Evolutionary conservation across 2,888 invertebrate species (phyloP).

Genomic region (Bellardia bayeri): DNA sequence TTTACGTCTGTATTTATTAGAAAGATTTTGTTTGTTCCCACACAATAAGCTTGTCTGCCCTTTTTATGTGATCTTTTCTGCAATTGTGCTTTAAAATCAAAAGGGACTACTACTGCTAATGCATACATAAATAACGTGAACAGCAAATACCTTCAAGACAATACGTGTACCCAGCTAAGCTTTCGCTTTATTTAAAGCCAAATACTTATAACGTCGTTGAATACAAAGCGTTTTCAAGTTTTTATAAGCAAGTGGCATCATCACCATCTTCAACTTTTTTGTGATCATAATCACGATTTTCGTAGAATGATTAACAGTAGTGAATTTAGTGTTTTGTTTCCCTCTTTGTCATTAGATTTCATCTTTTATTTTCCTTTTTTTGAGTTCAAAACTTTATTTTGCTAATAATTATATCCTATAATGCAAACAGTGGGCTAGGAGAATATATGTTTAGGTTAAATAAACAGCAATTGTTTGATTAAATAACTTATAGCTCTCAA

Average conservation of each 20-base stretch:
- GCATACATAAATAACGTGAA: conserved; percentile 1
- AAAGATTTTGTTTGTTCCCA: conserved; percentile 68
- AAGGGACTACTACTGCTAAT: conserved; percentile 67
- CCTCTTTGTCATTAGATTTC: not conserved
- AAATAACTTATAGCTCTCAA: too few species aligned
- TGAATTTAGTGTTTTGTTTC: conserved; percentile 31
- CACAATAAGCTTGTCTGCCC: conserved; percentile 61
- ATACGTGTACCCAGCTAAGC: conserved; percentile 25
- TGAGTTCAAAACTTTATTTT: conserved; percentile 33
- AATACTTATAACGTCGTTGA: not conserved
- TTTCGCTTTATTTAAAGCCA: conserved; percentile 51
- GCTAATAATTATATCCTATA: conserved; percentile 59
- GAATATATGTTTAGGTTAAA: not conserved
- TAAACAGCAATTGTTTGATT: too few species aligned
- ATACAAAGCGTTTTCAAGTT: conserved; percentile 17
- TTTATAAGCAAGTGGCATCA: conserved; percentile 65
- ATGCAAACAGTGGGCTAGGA: conserved; percentile 34
- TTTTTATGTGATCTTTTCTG: conserved; percentile 53
- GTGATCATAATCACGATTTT: conserved; percentile 68
- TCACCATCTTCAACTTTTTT: conserved; percentile 57
- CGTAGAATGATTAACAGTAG: conserved; percentile 63
- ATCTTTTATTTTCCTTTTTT: conserved; percentile 24
- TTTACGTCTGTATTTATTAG: conserved; percentile 60
- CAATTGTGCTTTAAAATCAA: conserved; percentile 44
- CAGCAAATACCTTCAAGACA: conserved; percentile 46